Percentiles rank a stretch among this genome's conserved stretches.
These are phyloP conservation scores for Tursiops truncatus DNA, from an alignment of 2,113 vertebrate species.

Conservation along the genomic window DNA sequence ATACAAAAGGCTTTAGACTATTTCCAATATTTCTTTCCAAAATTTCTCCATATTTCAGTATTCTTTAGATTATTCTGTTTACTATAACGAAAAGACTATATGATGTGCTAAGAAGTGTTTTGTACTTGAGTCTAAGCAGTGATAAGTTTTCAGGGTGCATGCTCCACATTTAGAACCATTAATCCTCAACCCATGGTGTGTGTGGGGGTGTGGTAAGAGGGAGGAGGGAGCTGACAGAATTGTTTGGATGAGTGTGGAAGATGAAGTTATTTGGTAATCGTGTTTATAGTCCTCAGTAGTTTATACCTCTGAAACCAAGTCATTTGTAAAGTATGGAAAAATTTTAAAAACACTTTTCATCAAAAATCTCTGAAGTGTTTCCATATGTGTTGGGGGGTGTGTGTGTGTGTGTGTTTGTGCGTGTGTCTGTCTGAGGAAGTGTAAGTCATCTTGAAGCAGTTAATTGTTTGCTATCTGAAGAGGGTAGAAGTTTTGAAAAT, in stretches of 20 bases:
- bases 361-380: background rate
- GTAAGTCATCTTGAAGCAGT: background rate
- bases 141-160: background rate
- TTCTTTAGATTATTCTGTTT: background rate
- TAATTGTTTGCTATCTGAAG: background rate
- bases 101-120: background rate
- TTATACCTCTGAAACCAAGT: background rate
- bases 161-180: background rate
- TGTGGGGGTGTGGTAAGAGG: rapidly evolving
- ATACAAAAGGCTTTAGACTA: background rate
- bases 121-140: background rate
- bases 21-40: background rate
- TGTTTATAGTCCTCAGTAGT: background rate
- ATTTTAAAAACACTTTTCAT: background rate
- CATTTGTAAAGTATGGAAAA: background rate
- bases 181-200: background rate
- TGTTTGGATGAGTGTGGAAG: background rate
- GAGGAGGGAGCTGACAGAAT: no score
- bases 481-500: background rate
- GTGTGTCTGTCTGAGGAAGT: background rate
- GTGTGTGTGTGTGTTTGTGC: background rate
- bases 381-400: background rate
- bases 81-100: background rate
- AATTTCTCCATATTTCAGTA: background rate
- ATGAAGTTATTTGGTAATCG: background rate